Base-by-base conservation (phyloP, 2,888 invertebrate species). In the Trichacis sp. region DNA sequence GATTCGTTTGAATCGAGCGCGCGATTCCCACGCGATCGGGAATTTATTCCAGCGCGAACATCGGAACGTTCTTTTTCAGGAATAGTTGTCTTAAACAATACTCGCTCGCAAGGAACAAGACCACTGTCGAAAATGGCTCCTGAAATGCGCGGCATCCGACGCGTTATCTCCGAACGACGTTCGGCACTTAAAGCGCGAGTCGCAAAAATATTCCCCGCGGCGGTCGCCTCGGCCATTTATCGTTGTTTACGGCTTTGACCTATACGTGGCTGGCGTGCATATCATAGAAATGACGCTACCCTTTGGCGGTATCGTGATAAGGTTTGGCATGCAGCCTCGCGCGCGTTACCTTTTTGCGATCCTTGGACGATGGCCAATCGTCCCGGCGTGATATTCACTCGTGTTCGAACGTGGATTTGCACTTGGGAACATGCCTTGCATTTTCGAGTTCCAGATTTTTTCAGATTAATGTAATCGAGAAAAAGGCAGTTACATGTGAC, bases 121-220 rank as follows among this genome's bases (percentile, higher is more conserved):
- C 65, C 64, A 60, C 54, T 52, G 61, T 60, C 65, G 58, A 65
- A 69, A 68, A 69, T 63, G 69, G 65, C 69, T 63, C 36, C 65
- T 69, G 65, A 69, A 69, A 69, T 69, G 63, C 65, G 18, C 38
- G 55, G 65, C 65, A 69, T 69, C 50, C 63, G 47, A 47, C 24
- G 46, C 48, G 51, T 43, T 66, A 69, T 69, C 69, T 63, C 33
- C 49, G 63, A 64, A 69, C 69, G 69, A 64, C 67, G 73, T 73
- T 69, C 68, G 69, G 72, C 74, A 73, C 73, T 73, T 74, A 72
- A 68, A 58, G 73, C 70, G 59, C 62, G 53, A 61, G 51, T 56
- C 59, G 55, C 68, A 64, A 69, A 75, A 73, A 74, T 76, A 75
- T 76, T 72, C 70, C 52, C 56, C 58, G 58, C 66, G 50, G 56